Conservation (phyloP, 2,797 vertebrate genomes). For the Aldrovandia affinis region DNA sequence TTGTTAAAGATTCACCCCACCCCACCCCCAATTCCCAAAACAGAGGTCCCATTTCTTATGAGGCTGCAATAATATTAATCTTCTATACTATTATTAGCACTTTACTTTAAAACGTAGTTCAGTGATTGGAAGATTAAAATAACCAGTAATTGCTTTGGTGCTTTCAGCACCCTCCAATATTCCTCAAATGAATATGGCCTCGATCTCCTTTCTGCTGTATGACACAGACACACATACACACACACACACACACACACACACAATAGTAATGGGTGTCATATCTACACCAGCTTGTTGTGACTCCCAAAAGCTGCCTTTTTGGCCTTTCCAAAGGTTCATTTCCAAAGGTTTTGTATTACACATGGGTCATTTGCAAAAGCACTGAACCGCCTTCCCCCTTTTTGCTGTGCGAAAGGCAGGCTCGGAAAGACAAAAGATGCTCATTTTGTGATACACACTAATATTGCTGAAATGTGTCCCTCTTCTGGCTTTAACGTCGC, state of each 20-base stretch:
- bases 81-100: conserved; percentile 43
- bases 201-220: conserved; percentile 19
- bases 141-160: conserved; percentile 45
- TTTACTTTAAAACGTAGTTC: conserved; percentile 34
- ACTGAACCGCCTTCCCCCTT: conserved; percentile 24
- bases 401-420: conserved; percentile 4
- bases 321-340: conserved; percentile 33
- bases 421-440: background rate
- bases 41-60: conserved; percentile 36
- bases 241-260: background rate
- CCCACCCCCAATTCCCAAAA: conserved; percentile 2
- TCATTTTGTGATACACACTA: background rate
- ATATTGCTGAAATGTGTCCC: background rate
- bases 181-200: conserved; percentile 43
- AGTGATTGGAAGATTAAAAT: conserved; percentile 50
- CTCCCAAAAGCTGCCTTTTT: conserved; percentile 23
- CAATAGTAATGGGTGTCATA: background rate
- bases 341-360: conserved; percentile 35
- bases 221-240: conserved; percentile 6
- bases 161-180: conserved; percentile 19
- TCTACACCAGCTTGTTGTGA: conserved; percentile 22
- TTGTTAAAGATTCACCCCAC: background rate
- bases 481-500: background rate
- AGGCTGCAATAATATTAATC: conserved; percentile 30
- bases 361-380: conserved; percentile 26